Percentiles rank a stretch among this genome's conserved stretches.
Conservation (phyloP, 2,797 vertebrate genomes). For the Lithobates pipiens region DNA sequence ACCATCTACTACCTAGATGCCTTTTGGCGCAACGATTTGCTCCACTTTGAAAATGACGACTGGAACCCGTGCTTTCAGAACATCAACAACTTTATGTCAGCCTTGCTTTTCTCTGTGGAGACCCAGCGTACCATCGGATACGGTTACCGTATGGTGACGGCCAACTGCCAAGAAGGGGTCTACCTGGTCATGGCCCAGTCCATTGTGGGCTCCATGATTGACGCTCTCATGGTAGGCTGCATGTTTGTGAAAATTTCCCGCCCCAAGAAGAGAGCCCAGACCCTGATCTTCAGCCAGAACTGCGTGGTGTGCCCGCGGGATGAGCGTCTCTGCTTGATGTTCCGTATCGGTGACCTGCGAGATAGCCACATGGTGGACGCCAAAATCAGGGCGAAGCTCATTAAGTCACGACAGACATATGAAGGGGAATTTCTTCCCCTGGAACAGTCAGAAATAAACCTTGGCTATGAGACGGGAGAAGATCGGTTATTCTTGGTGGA, state of each 20-base stretch:
- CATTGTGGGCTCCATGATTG: slow-evolving; percentile 85
- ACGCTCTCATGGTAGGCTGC: slow-evolving; percentile 87
- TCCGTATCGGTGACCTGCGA: slow-evolving; percentile 82
- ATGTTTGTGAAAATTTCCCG: slow-evolving; percentile 89
- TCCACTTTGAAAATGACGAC: slow-evolving; percentile 74
- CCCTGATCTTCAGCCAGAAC: slow-evolving; percentile 84
- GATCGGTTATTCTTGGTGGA: slow-evolving; percentile 85
- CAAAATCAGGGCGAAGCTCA: slow-evolving; percentile 84
- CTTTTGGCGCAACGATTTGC: slow-evolving; percentile 75
- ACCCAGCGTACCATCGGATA: slow-evolving; percentile 87
- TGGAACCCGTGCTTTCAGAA: slow-evolving; percentile 81
- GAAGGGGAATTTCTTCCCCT: slow-evolving; percentile 86
- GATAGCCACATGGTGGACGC: slow-evolving; percentile 88
- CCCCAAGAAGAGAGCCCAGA: slow-evolving; percentile 85
- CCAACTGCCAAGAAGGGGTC: slow-evolving; percentile 78
- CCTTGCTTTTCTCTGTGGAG: slow-evolving; percentile 83
- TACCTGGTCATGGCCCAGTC: slow-evolving; percentile 83
- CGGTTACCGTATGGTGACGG: slow-evolving; percentile 81
- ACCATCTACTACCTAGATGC: slow-evolving; percentile 79
- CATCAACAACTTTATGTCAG: slow-evolving; percentile 80
- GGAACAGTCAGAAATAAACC: slow-evolving; percentile 85
- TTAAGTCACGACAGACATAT: slow-evolving; percentile 83
- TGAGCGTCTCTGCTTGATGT: slow-evolving; percentile 80
- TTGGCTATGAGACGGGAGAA: slow-evolving; percentile 82
- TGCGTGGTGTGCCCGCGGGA: slow-evolving; percentile 81